Evolutionary conservation across 1,140 invertebrate species (phyloP).

Genomic region (Danaus plexippus): DNA sequence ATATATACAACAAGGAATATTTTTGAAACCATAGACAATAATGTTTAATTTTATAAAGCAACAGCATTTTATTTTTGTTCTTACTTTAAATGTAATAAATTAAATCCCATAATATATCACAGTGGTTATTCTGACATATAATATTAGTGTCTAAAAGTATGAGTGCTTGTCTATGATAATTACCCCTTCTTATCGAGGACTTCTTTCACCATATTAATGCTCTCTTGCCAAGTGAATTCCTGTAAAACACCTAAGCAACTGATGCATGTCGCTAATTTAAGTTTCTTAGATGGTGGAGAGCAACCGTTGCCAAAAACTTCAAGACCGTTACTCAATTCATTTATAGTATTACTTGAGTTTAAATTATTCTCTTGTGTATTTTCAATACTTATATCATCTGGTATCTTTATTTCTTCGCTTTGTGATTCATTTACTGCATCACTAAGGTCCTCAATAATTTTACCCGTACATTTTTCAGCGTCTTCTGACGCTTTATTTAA

Average conservation of each 20-base stretch:
- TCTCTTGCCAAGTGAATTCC: slow-evolving; percentile 42
- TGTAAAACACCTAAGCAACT: slow-evolving; percentile 59
- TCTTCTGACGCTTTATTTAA: too few relatives aligned
- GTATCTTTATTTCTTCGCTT: too few relatives aligned
- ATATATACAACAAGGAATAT: not conserved
- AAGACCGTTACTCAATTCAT: slow-evolving; percentile 5
- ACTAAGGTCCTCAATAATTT: too few relatives aligned
- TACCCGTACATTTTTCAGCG: too few relatives aligned
- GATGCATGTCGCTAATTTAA: slow-evolving; percentile 37
- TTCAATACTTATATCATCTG: too few relatives aligned
- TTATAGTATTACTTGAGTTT: slow-evolving; percentile 2
- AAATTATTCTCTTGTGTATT: slow-evolving; percentile 3
- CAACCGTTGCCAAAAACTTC: not conserved
- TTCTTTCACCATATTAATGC: slow-evolving; percentile 38
- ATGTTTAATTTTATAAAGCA: too few relatives aligned
- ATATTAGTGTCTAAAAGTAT: not conserved
- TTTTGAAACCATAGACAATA: too few relatives aligned
- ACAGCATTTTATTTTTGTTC: too few relatives aligned
- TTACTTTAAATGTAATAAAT: too few relatives aligned
- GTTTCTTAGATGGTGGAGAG: slow-evolving; percentile 36
- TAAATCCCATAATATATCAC: not conserved
- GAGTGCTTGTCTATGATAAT: slow-evolving; percentile 1
- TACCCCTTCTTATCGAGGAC: slow-evolving; percentile 50
- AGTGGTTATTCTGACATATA: slow-evolving; percentile 1
- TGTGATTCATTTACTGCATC: too few relatives aligned